Evolutionary conservation across 64 coral and sea anemone species (phyloP), one percentile per base, ranked within the genome.

Genomic region (Montipora capricornis): DNA sequence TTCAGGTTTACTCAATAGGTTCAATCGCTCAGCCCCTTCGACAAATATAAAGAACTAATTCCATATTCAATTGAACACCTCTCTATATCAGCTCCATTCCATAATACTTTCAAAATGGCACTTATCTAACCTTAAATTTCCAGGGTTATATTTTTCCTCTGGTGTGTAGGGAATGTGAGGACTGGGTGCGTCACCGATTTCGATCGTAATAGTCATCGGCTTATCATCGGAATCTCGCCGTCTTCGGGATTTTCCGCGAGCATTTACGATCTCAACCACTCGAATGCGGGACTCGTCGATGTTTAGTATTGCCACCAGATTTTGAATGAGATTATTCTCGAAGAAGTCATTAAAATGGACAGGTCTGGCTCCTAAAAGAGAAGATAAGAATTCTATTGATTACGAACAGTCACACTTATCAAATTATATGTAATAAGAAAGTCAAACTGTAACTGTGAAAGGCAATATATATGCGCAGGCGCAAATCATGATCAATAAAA

Each of bases 311-410:
- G 94, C 64, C 9, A 90, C 94, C 10, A 95, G 58, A 80, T 95
- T 95, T 11, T 68, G 14, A 4, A 95, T 84, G 47, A 95, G 84
- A 83, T 95, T 95, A 20, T 95, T 92, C 70, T 95, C 94, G 70
- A 95, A 95, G 84, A 95, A 95, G 13, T 95, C 90, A 53, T 92
- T 74, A 4, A 92, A 74, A 67, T 81, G 69, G 0, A 92, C 90
- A 81, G 94, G 76, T 73, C 66, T 95, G 67, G n/a, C 57, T 37
- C 89, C 94, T 95, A 67, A 12, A 84, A 92, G 44, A 71, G 19
- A 86, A 26, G 64, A 82, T 29, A 62, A 57, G 8, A 15, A 5
- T 5, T 26, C 15, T 1, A 62, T 10, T 17, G 5, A 71, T 5
- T 71, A 24, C 17, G 68, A 5, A 71, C 17, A 22, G 19, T 71